Evolutionary conservation across 1,140 invertebrate genomes (phyloP), one percentile per base, ranked within the genome.

Genomic region (Drosophila triauraria): DNA sequence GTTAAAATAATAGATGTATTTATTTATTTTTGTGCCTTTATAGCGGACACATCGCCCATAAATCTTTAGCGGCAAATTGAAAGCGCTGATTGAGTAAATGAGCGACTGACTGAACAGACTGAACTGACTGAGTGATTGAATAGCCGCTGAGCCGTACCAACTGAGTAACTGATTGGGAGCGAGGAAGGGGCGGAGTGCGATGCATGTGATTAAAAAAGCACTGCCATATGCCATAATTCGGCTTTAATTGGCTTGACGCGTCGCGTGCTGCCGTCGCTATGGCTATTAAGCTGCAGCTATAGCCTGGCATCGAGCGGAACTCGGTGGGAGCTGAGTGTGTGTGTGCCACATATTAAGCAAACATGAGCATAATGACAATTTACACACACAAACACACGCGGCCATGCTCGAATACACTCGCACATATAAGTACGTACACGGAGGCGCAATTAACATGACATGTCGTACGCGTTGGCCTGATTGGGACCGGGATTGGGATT

Each of bases 281-380:
- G 17, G 65, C 54, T 47, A 43, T 57, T 61, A 65, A 64, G 78
- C 64, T 53, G 8, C 20, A 17, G 35, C 35, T 57, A 42, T 25
- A 32, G 57, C 40, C 62, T 17, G 63, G 50, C 27, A n/a, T 12
- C 44, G 44, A 60, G 54, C 69, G 69, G 69, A 72, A 72, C 69
- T 72, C 44, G 23, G 69, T 72, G 67, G 69, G 69, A 44, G 69
- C 72, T 76, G 68, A 72, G 75, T 80, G 76, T 87, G 80, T 78
- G 75, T 80, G 76, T 87, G 80, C 70, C 57, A 86, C 83, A 86
- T 86, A 84, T 84, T 87, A 84, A 87, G 80, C 77, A 88, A 87
- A 87, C 84, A 87, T 87, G 84, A 87, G 84, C 84, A 88, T 90
- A 88, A 87, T 87, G 62, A 61, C 84, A 84, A 71, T 87, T 87